Conservation (phyloP, 1,140 invertebrate genomes). For the Acromyrmex heyeri region DNA sequence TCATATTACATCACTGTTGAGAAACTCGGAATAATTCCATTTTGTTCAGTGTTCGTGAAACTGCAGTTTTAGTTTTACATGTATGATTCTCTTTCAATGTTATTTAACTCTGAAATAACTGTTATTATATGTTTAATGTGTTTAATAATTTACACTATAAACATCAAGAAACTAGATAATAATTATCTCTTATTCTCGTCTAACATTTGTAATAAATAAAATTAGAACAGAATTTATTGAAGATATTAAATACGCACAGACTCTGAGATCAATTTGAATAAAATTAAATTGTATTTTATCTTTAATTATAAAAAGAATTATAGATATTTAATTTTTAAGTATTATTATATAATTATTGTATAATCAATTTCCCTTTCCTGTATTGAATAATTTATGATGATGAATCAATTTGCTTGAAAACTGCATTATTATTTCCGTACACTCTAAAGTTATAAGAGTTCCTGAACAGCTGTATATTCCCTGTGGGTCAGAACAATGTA, state of each 20-base stretch:
- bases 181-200: neutral
- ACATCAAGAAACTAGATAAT: neutral
- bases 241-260: neutral
- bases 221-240: neutral
- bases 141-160: no score
- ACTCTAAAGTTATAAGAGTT: neutral
- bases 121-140: conserved; percentile 14
- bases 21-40: conserved; percentile 30
- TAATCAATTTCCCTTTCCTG: neutral
- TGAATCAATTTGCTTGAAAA: neutral
- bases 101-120: conserved; percentile 24
- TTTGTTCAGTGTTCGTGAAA: neutral
- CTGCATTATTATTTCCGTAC: neutral
- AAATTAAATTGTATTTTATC: neutral
- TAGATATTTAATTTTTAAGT: neutral
- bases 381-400: neutral
- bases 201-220: conserved; percentile 12
- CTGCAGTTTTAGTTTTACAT: conserved; percentile 15
- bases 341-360: neutral
- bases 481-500: conserved; percentile 17
- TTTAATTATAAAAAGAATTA: neutral
- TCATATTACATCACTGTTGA: conserved; percentile 13
- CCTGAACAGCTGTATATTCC: neutral
- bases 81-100: conserved; percentile 23
- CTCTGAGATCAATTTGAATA: neutral